These are phyloP conservation scores for Neosalanx taihuensis DNA, from an alignment of 2,797 vertebrate genomes.

Conservation along the genomic window DNA sequence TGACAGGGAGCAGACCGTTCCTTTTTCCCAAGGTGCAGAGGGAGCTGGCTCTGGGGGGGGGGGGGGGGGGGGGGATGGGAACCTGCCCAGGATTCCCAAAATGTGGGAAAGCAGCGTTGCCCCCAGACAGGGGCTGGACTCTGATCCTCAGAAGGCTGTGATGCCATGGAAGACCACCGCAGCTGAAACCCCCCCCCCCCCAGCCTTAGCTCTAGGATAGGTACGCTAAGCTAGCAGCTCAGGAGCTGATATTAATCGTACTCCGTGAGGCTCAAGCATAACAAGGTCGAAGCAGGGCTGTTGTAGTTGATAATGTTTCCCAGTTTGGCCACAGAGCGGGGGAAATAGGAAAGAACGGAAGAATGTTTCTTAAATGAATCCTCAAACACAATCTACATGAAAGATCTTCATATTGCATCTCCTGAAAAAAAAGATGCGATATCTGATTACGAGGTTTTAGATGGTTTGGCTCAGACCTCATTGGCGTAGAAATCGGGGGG, in stretches of 20 bases:
- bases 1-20: constrained; percentile 26
- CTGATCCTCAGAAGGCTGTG: constrained; percentile 53
- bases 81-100: constrained; percentile 33
- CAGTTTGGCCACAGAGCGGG: not conserved
- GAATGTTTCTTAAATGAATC: not conserved
- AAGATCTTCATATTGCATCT: not conserved
- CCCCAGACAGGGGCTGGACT: constrained; percentile 48
- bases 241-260: constrained; percentile 28
- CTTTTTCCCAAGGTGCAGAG: constrained; percentile 35
- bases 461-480: no score
- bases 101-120: constrained; percentile 58
- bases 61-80: constrained; percentile 20
- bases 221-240: constrained; percentile 21
- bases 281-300: constrained; percentile 14
- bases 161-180: constrained; percentile 51
- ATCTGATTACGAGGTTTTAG: no score
- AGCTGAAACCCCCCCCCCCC: constrained; percentile 52
- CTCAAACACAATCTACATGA: not conserved
- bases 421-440: not conserved
- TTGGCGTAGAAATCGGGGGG: no score
- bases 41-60: constrained; percentile 21
- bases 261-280: constrained; percentile 23
- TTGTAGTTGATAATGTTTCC: not conserved
- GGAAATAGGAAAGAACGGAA: not conserved
- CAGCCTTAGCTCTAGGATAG: constrained; percentile 38